Conservation (phyloP, 1,140 invertebrate genomes). For the Drosophila gunungcola region DNA sequence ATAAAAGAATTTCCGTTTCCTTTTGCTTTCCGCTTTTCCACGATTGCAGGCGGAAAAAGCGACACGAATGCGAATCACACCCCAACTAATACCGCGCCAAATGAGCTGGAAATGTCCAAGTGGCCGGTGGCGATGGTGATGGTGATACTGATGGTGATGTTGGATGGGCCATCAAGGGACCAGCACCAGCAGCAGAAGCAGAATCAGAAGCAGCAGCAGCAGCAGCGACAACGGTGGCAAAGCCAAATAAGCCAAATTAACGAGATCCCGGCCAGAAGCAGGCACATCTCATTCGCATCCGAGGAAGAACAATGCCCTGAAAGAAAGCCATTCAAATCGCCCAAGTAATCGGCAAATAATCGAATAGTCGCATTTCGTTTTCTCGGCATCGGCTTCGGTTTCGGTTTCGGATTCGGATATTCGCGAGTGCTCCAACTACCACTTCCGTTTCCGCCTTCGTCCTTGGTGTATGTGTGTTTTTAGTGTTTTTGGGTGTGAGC, state of each 20-base stretch:
- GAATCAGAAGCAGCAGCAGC: no score
- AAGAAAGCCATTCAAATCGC: conserved; percentile 39
- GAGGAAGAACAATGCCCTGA: conserved; percentile 25
- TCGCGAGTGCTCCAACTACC: conserved; percentile 34
- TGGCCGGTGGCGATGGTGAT: conserved; percentile 19
- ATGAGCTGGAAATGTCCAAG: conserved; percentile 71
- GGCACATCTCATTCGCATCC: conserved; percentile 2
- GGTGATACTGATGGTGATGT: neutral
- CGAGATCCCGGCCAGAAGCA: conserved; percentile 34
- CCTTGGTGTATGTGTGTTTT: conserved; percentile 15
- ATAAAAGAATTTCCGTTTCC: conserved; percentile 73
- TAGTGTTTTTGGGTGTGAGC: conserved; percentile 6
- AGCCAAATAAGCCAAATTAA: conserved; percentile 52
- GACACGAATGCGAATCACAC: conserved; percentile 9
- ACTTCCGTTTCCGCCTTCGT: conserved; percentile 23
- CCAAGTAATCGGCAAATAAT: conserved; percentile 46
- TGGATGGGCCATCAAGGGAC: conserved; percentile 30
- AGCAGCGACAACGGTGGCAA: conserved; percentile 13
- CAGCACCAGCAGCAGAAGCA: no score
- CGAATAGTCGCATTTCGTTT: conserved; percentile 23
- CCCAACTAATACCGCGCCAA: conserved; percentile 35
- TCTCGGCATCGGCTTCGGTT: neutral
- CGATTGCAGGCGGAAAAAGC: conserved; percentile 46
- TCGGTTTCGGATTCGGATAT: conserved; percentile 9
- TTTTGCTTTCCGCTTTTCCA: conserved; percentile 46